These are phyloP conservation scores for Chirona hameri DNA, from an alignment of 2,888 invertebrate genomes.

Conservation along the genomic window DNA sequence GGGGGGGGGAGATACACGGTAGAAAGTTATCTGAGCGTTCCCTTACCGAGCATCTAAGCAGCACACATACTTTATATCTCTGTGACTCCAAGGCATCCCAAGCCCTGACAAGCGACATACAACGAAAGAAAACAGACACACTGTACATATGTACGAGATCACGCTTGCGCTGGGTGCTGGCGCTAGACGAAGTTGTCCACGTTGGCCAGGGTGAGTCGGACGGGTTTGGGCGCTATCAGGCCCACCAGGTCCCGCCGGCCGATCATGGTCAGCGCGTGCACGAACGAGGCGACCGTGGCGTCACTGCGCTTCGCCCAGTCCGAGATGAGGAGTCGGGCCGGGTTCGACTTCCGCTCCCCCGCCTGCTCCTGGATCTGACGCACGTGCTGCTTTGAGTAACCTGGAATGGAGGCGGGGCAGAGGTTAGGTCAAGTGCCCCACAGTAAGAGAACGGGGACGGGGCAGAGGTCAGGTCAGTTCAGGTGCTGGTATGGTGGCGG, in stretches of 20 bases:
- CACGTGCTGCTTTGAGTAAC: neutral
- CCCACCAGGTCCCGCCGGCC: conserved; percentile 3
- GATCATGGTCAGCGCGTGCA: neutral
- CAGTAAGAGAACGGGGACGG: neutral
- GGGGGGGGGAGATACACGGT: too few species aligned
- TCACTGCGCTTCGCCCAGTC: conserved; percentile 13
- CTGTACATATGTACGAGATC: neutral
- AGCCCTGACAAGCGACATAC: too few species aligned
- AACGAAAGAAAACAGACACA: too few species aligned
- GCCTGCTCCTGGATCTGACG: conserved; percentile 1
- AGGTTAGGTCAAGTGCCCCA: too few species aligned
- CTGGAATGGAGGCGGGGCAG: neutral
- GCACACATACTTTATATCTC: too few species aligned
- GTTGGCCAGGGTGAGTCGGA: neutral
- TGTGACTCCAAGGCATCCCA: too few species aligned
- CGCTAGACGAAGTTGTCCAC: conserved; percentile 22
- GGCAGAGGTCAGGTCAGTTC: neutral
- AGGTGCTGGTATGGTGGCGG: too few species aligned
- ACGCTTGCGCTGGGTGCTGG: neutral
- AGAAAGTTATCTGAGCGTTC: too few species aligned
- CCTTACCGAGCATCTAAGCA: too few species aligned
- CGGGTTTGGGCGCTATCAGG: neutral
- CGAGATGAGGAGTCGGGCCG: neutral
- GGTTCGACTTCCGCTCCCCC: neutral
- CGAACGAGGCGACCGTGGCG: conserved; percentile 5